Percentiles rank a stretch among this genome's conserved stretches.
phyloP scores from a whole-genome alignment of 2,113 vertebrate species.

The Platichthys stellatus region DNA sequence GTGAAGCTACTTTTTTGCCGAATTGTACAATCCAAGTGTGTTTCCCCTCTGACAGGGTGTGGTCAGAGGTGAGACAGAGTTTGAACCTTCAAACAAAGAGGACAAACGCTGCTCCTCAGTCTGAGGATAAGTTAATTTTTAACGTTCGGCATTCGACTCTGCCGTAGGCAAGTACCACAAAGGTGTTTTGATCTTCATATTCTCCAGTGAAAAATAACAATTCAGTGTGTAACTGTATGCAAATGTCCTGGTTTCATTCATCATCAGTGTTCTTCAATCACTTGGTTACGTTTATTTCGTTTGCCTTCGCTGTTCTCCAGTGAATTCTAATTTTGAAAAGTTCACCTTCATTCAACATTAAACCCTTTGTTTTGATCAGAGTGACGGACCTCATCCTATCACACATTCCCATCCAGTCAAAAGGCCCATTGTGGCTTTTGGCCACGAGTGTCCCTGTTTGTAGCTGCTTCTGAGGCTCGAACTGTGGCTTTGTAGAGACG shows the following conservation, averaged over 20 bases:
- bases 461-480: constrained; percentile 56
- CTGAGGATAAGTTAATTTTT: not conserved
- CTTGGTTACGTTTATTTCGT: not conserved
- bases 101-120: not conserved
- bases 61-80: not conserved
- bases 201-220: not conserved
- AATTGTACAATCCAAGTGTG: too few relatives aligned
- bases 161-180: not conserved
- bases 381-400: constrained; percentile 10
- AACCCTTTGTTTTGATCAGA: constrained; percentile 28
- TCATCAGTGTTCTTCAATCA: too few relatives aligned
- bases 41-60: too few relatives aligned
- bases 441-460: constrained; percentile 54
- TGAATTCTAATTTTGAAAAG: constrained; percentile 7
- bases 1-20: not conserved
- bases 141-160: not conserved
- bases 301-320: not conserved
- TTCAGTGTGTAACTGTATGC: not conserved
- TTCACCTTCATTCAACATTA: constrained; percentile 20
- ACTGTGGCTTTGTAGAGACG: constrained; percentile 53
- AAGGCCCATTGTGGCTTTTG: constrained; percentile 32
- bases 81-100: not conserved
- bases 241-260: not conserved
- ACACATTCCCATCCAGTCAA: constrained; percentile 30
- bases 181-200: not conserved